Percentiles rank a stretch among this genome's conserved stretches.
Evolutionary conservation across 92 coral and sea anemone species (phyloP).

Genomic region (Muricea muricata): DNA sequence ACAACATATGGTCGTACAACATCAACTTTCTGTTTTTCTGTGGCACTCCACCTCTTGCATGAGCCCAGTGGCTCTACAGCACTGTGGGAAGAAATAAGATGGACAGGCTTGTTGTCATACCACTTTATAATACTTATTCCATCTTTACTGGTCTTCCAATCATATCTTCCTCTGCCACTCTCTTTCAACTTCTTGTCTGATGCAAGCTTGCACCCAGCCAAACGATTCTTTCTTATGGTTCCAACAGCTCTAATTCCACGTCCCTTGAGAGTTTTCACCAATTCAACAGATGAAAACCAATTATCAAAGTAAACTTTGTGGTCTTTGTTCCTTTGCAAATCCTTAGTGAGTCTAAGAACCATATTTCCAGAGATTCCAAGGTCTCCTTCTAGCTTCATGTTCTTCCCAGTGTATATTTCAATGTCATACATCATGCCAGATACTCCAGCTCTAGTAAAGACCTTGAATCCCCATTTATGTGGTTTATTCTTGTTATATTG

Average conservation of each 20-base stretch:
- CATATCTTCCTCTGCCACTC: not conserved
- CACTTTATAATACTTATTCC: too few relatives aligned
- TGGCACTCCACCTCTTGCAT: too few relatives aligned
- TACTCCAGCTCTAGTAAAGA: too few relatives aligned
- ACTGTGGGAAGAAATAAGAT: not conserved
- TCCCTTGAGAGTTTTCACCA: not conserved
- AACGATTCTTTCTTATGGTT: too few relatives aligned
- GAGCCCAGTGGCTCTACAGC: not conserved
- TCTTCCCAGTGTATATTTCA: not conserved
- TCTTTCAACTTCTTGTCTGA: not conserved
- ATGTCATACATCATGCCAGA: constrained; percentile 1
- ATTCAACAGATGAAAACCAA: not conserved
- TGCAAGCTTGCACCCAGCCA: not conserved
- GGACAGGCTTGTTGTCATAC: too few relatives aligned
- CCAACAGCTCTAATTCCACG: not conserved
- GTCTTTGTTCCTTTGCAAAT: not conserved
- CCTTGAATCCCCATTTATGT: constrained; percentile 15
- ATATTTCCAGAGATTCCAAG: too few relatives aligned
- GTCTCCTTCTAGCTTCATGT: constrained; percentile 10
- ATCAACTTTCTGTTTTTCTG: not conserved
- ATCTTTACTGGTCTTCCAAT: not conserved
- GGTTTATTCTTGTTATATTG: constrained; percentile 12
- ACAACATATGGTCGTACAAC: not conserved
- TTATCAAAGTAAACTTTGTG: not conserved
- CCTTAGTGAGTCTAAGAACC: too few relatives aligned